These are phyloP conservation scores for Caenorhabditis macrosperma DNA, from an alignment of 2,888 invertebrate species.

Conservation along the genomic window DNA sequence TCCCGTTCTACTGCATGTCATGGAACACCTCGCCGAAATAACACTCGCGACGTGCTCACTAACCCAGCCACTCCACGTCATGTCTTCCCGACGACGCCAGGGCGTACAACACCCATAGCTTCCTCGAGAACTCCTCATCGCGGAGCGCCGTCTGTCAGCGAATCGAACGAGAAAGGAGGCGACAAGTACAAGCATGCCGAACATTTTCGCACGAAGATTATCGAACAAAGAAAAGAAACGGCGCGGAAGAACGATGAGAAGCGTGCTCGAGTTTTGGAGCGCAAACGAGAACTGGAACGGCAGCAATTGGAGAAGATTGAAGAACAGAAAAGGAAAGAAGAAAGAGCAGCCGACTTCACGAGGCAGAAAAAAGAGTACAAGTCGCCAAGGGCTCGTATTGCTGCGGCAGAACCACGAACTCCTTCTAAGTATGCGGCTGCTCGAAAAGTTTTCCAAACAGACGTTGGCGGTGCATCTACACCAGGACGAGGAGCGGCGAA, in stretches of 20 bases:
- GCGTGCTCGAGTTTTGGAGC: slow-evolving; percentile 14
- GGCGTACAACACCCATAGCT: background rate
- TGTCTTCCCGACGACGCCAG: slow-evolving; percentile 28
- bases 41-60: slow-evolving; percentile 17
- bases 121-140: slow-evolving; percentile 24
- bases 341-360: slow-evolving; percentile 10
- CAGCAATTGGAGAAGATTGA: slow-evolving; percentile 22
- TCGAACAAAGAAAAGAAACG: slow-evolving; percentile 31
- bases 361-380: slow-evolving; percentile 1
- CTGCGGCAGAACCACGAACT: background rate
- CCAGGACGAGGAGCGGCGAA: slow-evolving; percentile 46
- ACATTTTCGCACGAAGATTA: slow-evolving; percentile 2
- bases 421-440: slow-evolving; percentile 6
- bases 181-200: slow-evolving; percentile 38
- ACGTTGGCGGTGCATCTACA: background rate
- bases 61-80: slow-evolving; percentile 24
- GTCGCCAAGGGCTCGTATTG: slow-evolving; percentile 11
- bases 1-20: background rate
- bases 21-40: slow-evolving; percentile 16
- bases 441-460: slow-evolving; percentile 18
- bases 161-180: too few species aligned
- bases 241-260: slow-evolving; percentile 24
- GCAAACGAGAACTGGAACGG: slow-evolving; percentile 35
- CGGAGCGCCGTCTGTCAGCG: too few species aligned
- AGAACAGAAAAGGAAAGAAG: slow-evolving; percentile 26